Conservation (phyloP, 2,888 invertebrate species). For the Isoperla grammatica region DNA sequence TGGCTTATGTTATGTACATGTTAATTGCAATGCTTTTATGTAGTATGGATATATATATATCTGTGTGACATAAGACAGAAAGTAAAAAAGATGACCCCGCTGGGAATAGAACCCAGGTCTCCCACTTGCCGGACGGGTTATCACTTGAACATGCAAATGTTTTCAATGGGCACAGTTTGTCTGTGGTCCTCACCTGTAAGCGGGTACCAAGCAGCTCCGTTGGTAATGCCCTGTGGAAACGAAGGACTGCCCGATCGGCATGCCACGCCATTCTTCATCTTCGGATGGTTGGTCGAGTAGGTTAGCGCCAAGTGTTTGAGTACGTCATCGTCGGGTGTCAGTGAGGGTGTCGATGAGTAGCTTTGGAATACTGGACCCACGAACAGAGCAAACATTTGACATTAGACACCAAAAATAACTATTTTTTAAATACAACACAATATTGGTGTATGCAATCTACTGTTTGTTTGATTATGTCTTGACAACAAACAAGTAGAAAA, state of each 20-base stretch:
- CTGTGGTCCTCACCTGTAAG: constrained; percentile 45
- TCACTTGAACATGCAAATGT: no score
- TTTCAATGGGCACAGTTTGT: no score
- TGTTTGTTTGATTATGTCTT: background rate
- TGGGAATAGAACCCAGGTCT: no score
- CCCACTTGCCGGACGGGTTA: no score
- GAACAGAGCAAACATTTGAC: constrained; percentile 37
- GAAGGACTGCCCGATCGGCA: constrained; percentile 45
- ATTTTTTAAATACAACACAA: constrained; percentile 12
- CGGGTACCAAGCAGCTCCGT: constrained; percentile 60
- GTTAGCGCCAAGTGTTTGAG: constrained; percentile 52
- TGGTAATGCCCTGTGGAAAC: constrained; percentile 57
- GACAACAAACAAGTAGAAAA: background rate
- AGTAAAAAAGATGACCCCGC: no score
- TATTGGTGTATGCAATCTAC: constrained; percentile 15
- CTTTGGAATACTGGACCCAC: constrained; percentile 72
- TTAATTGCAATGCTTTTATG: no score
- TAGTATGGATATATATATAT: no score
- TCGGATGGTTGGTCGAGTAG: constrained; percentile 53
- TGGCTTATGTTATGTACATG: no score
- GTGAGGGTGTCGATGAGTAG: constrained; percentile 58
- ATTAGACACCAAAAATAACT: background rate
- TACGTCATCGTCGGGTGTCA: constrained; percentile 60
- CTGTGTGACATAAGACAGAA: no score
- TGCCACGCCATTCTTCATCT: constrained; percentile 50